These are phyloP conservation scores for Ischnura elegans DNA, from an alignment of 2,888 invertebrate species.

Conservation along the genomic window DNA sequence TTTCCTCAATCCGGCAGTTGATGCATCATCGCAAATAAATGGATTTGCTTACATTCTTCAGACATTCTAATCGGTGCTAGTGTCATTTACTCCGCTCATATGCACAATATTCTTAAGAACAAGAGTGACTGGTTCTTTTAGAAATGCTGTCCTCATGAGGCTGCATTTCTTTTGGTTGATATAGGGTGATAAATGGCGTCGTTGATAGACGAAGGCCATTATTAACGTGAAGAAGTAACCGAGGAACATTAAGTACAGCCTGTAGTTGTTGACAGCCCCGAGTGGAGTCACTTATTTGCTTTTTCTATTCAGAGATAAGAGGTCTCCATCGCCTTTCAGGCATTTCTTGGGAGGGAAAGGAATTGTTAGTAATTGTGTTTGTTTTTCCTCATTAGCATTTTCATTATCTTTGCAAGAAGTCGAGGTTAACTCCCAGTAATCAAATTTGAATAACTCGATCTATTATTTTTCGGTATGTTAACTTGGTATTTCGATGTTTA, in stretches of 20 bases:
- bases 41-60: background rate
- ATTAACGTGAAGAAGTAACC: background rate
- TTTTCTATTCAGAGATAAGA: background rate
- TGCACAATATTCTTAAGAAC: background rate
- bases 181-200: background rate
- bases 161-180: background rate
- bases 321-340: background rate
- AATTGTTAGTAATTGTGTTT: background rate
- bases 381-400: no score
- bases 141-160: background rate
- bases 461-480: no score
- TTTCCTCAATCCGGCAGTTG: background rate
- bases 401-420: no score
- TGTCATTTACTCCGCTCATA: background rate
- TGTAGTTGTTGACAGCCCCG: background rate
- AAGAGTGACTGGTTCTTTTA: background rate
- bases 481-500: no score
- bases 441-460: no score
- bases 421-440: no score
- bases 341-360: background rate
- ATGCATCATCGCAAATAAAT: slow-evolving; percentile 30
- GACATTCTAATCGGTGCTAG: background rate
- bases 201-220: background rate
- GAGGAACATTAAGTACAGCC: background rate
- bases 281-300: background rate